These are phyloP conservation scores for Zaprionus lineosus DNA, from an alignment of 2,888 invertebrate species.

Conservation along the genomic window DNA sequence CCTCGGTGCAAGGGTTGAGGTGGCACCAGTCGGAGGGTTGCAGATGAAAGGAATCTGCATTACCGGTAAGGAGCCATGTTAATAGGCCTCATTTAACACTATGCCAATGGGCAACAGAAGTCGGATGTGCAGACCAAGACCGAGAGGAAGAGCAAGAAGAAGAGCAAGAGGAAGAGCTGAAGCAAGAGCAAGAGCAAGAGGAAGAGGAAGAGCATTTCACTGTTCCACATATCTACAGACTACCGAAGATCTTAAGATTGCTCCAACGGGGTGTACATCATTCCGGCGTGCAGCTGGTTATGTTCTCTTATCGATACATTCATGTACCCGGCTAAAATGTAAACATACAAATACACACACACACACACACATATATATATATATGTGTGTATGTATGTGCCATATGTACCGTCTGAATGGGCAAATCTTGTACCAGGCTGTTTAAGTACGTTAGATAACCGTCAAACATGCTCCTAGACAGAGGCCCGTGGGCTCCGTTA, in stretches of 20 bases:
- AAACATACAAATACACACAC: slow-evolving; percentile 42
- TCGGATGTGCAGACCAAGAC: no score
- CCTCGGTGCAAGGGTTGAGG: slow-evolving; percentile 26
- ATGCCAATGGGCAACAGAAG: not conserved
- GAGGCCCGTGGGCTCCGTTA: no score
- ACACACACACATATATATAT: slow-evolving; percentile 3
- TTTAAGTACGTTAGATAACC: slow-evolving; percentile 60
- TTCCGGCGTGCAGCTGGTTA: slow-evolving; percentile 30
- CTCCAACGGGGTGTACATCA: not conserved
- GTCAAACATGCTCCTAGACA: slow-evolving; percentile 45
- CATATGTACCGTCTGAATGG: slow-evolving; percentile 67
- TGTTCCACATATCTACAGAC: no score
- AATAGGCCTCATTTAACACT: slow-evolving; percentile 72
- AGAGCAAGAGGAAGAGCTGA: no score
- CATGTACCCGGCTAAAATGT: slow-evolving; percentile 44
- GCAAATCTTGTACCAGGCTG: slow-evolving; percentile 65
- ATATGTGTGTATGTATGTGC: slow-evolving; percentile 38
- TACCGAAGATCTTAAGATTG: no score
- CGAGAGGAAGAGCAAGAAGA: no score
- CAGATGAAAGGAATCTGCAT: slow-evolving; percentile 52
- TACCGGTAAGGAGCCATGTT: slow-evolving; percentile 50
- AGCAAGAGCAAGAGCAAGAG: no score
- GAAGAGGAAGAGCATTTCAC: no score
- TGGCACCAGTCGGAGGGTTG: slow-evolving; percentile 34
- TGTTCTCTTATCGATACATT: slow-evolving; percentile 64